Conservation (phyloP, 2,797 vertebrate species). For the Taeniopygia guttata region DNA sequence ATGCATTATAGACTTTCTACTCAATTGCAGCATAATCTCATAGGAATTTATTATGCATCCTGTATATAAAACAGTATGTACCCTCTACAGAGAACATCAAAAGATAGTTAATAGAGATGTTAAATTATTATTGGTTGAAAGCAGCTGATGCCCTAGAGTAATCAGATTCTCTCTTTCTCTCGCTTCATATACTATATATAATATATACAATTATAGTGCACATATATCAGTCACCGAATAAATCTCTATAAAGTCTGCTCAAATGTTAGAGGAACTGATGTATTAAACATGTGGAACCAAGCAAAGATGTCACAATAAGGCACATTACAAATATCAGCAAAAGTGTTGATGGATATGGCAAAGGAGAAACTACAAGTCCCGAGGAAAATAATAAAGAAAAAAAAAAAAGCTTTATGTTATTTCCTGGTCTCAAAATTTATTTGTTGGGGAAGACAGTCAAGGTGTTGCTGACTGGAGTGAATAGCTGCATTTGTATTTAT, state of each 20-base stretch:
- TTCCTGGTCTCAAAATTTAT: not conserved
- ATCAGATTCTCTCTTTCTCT: constrained; percentile 66
- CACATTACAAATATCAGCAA: constrained; percentile 34
- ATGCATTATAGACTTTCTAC: constrained; percentile 62
- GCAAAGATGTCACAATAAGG: constrained; percentile 49
- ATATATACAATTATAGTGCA: constrained; percentile 65
- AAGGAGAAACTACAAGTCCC: not conserved
- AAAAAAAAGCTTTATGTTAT: not conserved
- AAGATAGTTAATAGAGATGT: constrained; percentile 70
- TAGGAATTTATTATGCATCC: constrained; percentile 60
- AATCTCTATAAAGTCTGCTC: constrained; percentile 36
- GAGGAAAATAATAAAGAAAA: not conserved
- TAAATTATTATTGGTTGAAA: constrained; percentile 77
- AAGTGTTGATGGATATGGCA: constrained; percentile 32
- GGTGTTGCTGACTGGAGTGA: not conserved
- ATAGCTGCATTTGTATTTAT: not conserved
- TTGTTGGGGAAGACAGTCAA: not conserved
- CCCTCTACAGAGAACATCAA: constrained; percentile 63
- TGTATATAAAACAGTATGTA: constrained; percentile 66
- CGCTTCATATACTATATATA: constrained; percentile 60
- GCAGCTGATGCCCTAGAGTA: constrained; percentile 50
- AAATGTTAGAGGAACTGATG: constrained; percentile 37
- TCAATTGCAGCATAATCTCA: constrained; percentile 64
- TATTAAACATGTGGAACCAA: constrained; percentile 62
- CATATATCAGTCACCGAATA: constrained; percentile 54